Evolutionary conservation across 2,113 vertebrate genomes (phyloP).

Genomic region (Petrocephalus zakoni): DNA sequence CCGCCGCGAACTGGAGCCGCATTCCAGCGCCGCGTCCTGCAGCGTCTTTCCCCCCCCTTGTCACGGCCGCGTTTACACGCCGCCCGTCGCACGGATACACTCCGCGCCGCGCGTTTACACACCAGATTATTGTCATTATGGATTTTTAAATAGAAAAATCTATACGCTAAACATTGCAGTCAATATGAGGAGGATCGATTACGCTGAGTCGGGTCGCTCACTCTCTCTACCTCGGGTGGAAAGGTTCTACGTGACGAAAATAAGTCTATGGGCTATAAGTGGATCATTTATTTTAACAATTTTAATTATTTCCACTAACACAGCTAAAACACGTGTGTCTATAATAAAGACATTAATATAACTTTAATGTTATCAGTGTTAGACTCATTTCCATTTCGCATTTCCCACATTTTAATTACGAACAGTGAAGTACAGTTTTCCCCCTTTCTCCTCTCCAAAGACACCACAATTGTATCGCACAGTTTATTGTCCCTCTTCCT

Average conservation of each 20-base stretch:
- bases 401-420: conserved; percentile 51
- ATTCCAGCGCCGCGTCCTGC: conserved; percentile 1
- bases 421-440: conserved; percentile 46
- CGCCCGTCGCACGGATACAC: conserved; percentile 60
- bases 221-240: conserved; percentile 25
- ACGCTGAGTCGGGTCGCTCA: conserved; percentile 47
- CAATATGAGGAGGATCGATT: conserved; percentile 62
- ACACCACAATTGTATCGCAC: conserved; percentile 32
- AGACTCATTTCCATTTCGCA: background rate
- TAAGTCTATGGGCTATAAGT: background rate
- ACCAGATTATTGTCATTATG: conserved; percentile 60
- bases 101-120: conserved; percentile 10
- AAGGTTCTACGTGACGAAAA: conserved; percentile 27
- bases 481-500: conserved; percentile 24
- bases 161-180: conserved; percentile 70
- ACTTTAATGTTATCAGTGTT: conserved; percentile 22
- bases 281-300: background rate
- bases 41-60: conserved; percentile 24
- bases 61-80: conserved; percentile 48
- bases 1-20: background rate
- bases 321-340: background rate
- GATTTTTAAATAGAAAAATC: conserved; percentile 74
- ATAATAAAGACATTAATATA: conserved; percentile 33
- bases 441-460: conserved; percentile 29
- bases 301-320: background rate